These are phyloP conservation scores for Muntiacus reevesi DNA, from an alignment of 2,113 vertebrate genomes.

Conservation along the genomic window DNA sequence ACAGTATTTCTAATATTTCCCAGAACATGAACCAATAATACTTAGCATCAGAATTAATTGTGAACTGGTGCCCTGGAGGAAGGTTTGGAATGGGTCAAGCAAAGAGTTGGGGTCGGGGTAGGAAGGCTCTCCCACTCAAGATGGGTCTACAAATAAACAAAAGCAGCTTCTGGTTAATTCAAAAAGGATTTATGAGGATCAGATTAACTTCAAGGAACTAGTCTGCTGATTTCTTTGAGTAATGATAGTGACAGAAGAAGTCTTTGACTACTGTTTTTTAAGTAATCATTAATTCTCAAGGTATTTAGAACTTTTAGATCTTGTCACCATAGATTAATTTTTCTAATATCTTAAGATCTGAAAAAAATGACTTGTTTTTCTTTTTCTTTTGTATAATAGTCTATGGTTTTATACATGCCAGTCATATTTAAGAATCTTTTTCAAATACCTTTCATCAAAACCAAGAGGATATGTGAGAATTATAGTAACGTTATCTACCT, in stretches of 20 bases:
- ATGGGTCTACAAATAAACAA: neutral
- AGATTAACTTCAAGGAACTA: neutral
- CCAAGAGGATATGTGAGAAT: neutral
- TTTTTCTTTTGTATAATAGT: neutral
- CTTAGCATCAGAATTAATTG: neutral
- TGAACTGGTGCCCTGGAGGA: neutral
- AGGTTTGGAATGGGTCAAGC: neutral
- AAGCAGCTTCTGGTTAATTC: slow-evolving; percentile 1
- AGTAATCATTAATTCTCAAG: slow-evolving; percentile 23
- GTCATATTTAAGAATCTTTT: neutral
- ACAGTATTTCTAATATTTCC: neutral
- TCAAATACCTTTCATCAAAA: neutral
- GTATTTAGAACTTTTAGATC: slow-evolving; percentile 32
- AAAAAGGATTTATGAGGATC: slow-evolving; percentile 1
- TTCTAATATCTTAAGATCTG: neutral
- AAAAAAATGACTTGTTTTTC: neutral
- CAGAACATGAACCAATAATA: neutral
- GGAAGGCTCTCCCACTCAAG: neutral
- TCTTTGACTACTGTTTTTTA: neutral
- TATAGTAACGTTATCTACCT: neutral
- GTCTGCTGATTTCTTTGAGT: slow-evolving; percentile 9
- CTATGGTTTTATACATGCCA: neutral
- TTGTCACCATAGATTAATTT: neutral
- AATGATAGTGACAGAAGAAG: neutral
- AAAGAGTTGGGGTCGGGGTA: no score